A percentile compares a stretch with the other conserved stretches of the same genome.
phyloP scores from a whole-genome alignment of 2,888 invertebrate species.

The Pammene fasciana region DNA sequence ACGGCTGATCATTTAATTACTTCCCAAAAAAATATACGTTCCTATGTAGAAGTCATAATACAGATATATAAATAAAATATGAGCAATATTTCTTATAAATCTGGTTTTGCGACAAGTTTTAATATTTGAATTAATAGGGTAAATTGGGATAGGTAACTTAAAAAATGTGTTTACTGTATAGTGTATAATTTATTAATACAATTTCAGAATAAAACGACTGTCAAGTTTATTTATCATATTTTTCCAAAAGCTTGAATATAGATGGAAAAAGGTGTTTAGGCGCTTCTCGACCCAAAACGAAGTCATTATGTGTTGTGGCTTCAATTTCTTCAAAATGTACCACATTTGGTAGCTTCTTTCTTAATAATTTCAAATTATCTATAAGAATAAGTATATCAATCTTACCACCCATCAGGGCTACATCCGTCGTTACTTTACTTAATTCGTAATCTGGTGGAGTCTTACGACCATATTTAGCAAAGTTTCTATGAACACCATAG shows the following conservation, averaged over 20 bases:
- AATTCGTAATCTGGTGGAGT: background rate
- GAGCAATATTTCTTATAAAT: too few relatives aligned
- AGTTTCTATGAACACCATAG: background rate
- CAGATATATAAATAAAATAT: too few relatives aligned
- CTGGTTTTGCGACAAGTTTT: too few relatives aligned
- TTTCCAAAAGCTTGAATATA: background rate
- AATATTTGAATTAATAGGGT: too few relatives aligned
- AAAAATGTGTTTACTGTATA: too few relatives aligned
- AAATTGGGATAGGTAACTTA: too few relatives aligned
- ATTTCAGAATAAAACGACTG: too few relatives aligned
- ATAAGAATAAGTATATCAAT: background rate
- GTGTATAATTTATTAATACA: too few relatives aligned
- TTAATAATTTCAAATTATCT: background rate
- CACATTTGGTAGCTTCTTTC: background rate
- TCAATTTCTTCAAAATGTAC: slow-evolving; percentile 1
- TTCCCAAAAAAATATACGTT: too few relatives aligned
- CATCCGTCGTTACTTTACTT: background rate
- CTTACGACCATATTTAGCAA: background rate
- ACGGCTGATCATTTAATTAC: too few relatives aligned
- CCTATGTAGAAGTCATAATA: too few relatives aligned
- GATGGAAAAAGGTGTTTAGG: background rate
- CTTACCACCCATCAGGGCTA: background rate
- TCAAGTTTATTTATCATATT: background rate
- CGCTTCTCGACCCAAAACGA: background rate
- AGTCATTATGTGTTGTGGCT: background rate